Evolutionary conservation across 2,888 invertebrate genomes (phyloP).

Genomic region (Drosophila multiciliata): DNA sequence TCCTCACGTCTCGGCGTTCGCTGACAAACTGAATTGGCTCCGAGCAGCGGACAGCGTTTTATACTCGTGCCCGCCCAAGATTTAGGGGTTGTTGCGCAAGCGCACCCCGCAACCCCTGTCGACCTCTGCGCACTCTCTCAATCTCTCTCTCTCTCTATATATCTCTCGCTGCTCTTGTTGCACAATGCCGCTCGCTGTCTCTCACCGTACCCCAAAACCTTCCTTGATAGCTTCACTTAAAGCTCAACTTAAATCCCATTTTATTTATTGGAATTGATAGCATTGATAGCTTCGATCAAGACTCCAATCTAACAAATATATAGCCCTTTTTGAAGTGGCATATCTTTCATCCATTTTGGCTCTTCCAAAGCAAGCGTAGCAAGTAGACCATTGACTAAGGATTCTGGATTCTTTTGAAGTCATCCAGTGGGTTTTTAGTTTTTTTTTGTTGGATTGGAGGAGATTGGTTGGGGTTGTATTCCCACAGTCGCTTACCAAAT

Average conservation of each 20-base stretch:
- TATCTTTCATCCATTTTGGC: too few species aligned
- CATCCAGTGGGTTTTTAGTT: not conserved
- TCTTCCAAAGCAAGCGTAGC: not conserved
- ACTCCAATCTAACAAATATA: too few species aligned
- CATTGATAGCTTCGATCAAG: too few species aligned
- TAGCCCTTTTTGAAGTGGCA: too few species aligned
- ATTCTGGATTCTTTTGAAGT: not conserved
- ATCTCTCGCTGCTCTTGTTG: not conserved
- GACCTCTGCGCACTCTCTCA: conserved; percentile 13
- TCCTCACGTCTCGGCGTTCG: conserved; percentile 65
- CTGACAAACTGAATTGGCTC: conserved; percentile 81
- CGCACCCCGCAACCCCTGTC: conserved; percentile 47
- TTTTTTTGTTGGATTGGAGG: not conserved
- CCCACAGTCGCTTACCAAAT: conserved; percentile 56
- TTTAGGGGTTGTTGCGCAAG: conserved; percentile 75
- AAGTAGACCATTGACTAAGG: not conserved
- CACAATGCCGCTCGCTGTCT: not conserved
- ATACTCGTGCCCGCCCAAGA: conserved; percentile 45
- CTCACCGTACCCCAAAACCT: not conserved
- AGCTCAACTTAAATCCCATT: not conserved
- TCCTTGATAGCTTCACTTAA: not conserved
- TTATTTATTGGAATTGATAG: not conserved
- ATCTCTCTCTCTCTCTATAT: conserved; percentile 4
- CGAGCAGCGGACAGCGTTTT: conserved; percentile 56
- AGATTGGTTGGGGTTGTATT: conserved; percentile 11